Percentiles rank a stretch among this genome's conserved stretches.
Conservation (phyloP, 2,797 vertebrate species). For the Halcyon badia region DNA sequence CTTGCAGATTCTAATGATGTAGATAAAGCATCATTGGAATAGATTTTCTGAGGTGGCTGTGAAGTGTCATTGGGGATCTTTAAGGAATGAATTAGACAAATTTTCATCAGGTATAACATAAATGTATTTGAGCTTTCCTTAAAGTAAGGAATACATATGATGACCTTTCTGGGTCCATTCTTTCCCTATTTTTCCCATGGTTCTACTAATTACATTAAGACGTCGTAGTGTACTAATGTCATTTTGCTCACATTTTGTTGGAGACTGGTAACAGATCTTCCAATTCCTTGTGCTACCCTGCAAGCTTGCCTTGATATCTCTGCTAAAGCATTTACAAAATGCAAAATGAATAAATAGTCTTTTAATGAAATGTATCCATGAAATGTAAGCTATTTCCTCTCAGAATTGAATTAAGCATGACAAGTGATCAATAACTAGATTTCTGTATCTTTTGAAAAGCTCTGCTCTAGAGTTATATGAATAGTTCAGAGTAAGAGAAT, state of each 20-base stretch:
- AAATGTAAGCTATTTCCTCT: constrained; percentile 55
- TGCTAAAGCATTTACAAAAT: constrained; percentile 48
- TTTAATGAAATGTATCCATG: constrained; percentile 63
- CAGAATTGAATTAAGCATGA: constrained; percentile 44
- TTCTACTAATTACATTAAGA: not conserved
- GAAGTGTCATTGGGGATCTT: not conserved
- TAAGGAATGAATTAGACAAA: not conserved
- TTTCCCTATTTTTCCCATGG: not conserved
- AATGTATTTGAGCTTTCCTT: not conserved
- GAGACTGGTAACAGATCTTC: not conserved
- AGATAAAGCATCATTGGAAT: not conserved
- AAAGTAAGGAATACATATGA: not conserved
- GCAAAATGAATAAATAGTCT: constrained; percentile 52
- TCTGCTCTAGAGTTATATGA: not conserved
- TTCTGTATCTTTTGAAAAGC: constrained; percentile 22
- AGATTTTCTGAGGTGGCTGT: not conserved
- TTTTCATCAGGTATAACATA: not conserved
- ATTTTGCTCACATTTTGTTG: constrained; percentile 9
- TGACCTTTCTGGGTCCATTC: not conserved
- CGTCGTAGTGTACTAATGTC: not conserved
- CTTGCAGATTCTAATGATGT: not conserved
- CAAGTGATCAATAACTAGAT: constrained; percentile 57
- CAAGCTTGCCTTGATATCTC: not conserved
- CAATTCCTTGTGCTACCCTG: not conserved
- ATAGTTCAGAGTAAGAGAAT: not conserved